These are phyloP conservation scores for Tenebrosternarchus preto DNA, from an alignment of 2,113 vertebrate species.

Conservation along the genomic window DNA sequence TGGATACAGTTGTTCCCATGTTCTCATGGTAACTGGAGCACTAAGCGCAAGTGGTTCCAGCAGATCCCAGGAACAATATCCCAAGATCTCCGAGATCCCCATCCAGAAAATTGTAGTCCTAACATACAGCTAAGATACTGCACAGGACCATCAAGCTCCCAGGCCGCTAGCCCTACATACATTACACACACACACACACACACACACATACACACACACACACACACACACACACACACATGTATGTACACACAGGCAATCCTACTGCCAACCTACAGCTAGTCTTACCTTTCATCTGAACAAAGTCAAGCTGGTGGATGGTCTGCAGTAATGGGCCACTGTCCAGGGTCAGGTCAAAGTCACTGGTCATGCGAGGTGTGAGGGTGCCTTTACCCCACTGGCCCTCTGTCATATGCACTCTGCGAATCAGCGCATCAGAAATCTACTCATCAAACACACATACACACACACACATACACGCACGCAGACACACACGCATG, in stretches of 20 bases:
- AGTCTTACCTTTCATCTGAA: conserved; percentile 93
- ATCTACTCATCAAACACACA: conserved; percentile 75
- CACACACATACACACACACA: conserved; percentile 34
- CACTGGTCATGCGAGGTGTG: conserved; percentile 94
- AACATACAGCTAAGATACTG: too few species aligned
- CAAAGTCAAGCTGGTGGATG: conserved; percentile 97
- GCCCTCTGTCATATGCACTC: conserved; percentile 92
- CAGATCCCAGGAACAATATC: too few species aligned
- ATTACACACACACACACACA: conserved; percentile 34
- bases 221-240: background rate
- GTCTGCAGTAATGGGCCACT: conserved; percentile 91
- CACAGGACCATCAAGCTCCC: too few species aligned
- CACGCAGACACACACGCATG: conserved; percentile 24
- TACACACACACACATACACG: conserved; percentile 17
- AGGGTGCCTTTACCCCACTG: conserved; percentile 98
- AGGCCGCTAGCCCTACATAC: too few species aligned
- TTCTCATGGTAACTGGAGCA: too few species aligned
- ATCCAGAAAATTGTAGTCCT: too few species aligned
- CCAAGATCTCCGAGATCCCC: too few species aligned
- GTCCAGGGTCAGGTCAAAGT: conserved; percentile 97
- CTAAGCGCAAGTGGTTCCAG: too few species aligned
- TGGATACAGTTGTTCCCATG: too few species aligned
- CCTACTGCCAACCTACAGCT: background rate
- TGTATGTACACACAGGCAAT: background rate
- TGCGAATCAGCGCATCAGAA: conserved; percentile 94